phyloP scores from a whole-genome alignment of 2,113 vertebrate genomes.

The Embiotoca jacksoni region DNA sequence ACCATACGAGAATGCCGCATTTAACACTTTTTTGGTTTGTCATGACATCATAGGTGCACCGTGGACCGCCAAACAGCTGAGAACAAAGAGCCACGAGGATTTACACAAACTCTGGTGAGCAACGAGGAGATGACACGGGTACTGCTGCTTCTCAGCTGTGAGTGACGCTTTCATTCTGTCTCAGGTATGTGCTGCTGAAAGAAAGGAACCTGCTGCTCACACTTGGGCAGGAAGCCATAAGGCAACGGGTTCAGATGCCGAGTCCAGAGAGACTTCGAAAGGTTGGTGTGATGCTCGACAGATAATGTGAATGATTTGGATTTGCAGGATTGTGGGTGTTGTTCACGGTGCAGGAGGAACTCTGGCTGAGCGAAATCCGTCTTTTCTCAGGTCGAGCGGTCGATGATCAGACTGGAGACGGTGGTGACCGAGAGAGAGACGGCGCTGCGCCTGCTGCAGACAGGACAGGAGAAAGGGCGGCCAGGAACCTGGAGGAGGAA shows the following conservation, averaged over 20 bases:
- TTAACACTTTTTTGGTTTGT: not conserved
- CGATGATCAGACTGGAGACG: constrained; percentile 89
- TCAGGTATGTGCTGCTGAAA: constrained; percentile 96
- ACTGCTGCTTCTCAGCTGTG: not conserved
- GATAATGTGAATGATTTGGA: not conserved
- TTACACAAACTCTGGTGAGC: constrained; percentile 96
- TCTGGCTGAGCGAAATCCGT: not conserved
- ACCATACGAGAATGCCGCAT: too few relatives aligned
- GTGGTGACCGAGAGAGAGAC: constrained; percentile 91
- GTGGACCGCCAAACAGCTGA: constrained; percentile 92
- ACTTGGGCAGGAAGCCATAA: constrained; percentile 91
- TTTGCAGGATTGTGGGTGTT: not conserved
- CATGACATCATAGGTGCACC: constrained; percentile 85
- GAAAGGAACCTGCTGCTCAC: constrained; percentile 97
- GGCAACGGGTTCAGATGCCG: constrained; percentile 90
- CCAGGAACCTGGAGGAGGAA: constrained; percentile 93
- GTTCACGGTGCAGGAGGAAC: not conserved
- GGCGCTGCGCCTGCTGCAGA: constrained; percentile 92
- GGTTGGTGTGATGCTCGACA: constrained; percentile 78
- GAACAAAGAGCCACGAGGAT: constrained; percentile 95
- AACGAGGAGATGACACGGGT: not conserved
- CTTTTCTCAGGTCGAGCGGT: constrained; percentile 87
- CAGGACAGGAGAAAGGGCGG: constrained; percentile 89
- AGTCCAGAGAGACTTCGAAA: constrained; percentile 94
- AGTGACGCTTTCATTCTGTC: constrained; percentile 20